phyloP scores from a whole-genome alignment of 2,888 invertebrate genomes.

The Melanargia galathea region DNA sequence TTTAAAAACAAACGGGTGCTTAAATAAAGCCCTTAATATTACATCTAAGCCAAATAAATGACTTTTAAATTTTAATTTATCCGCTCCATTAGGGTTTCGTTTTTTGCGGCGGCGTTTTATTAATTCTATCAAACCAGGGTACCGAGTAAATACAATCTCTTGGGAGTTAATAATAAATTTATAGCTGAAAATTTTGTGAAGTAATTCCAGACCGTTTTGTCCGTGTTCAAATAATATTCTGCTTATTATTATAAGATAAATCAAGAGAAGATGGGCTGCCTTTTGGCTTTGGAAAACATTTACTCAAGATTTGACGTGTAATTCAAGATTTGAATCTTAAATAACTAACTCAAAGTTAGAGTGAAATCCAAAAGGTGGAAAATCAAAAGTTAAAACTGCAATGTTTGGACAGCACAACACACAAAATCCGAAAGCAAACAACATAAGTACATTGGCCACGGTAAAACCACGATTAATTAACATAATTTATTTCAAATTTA shows the following conservation, averaged over 20 bases:
- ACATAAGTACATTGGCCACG: too few species aligned
- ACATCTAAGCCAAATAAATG: constrained; percentile 31
- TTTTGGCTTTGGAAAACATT: neutral
- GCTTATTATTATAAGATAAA: neutral
- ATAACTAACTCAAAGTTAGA: too few species aligned
- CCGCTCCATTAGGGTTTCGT: constrained; percentile 19
- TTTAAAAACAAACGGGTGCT: constrained; percentile 18
- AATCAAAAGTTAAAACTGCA: too few species aligned
- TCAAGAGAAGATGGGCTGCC: neutral
- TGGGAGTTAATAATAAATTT: constrained; percentile 27
- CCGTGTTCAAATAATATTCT: neutral
- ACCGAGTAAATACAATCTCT: constrained; percentile 27
- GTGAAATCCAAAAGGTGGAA: too few species aligned
- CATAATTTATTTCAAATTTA: too few species aligned
- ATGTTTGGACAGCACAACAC: too few species aligned
- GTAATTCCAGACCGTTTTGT: neutral
- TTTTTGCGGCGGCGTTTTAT: constrained; percentile 29
- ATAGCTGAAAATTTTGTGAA: constrained; percentile 19
- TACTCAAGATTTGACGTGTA: neutral
- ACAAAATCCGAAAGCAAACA: too few species aligned
- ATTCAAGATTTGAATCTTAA: too few species aligned
- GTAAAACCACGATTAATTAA: too few species aligned
- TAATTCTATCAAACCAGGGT: constrained; percentile 29
- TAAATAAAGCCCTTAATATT: constrained; percentile 30
- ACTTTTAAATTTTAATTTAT: constrained; percentile 35